Percentiles rank a stretch among this genome's conserved stretches.
Evolutionary conservation across 2,113 vertebrate genomes (phyloP).

Genomic region (Cervus canadensis): DNA sequence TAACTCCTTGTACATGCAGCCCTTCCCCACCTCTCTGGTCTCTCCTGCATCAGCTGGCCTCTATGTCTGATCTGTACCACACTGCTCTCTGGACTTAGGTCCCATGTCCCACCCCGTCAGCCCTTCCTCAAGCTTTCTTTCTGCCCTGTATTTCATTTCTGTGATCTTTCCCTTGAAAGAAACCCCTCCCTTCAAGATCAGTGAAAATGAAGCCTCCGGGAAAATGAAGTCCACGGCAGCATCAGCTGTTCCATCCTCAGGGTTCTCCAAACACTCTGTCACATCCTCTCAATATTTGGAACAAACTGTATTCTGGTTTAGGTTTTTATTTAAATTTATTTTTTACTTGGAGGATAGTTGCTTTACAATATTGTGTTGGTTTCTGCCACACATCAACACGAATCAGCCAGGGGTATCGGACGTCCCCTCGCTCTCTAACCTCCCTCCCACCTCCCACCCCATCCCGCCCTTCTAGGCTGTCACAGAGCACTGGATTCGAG

Average conservation of each 20-base stretch:
- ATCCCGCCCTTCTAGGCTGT: neutral
- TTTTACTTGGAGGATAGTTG: neutral
- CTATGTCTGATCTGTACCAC: accelerated
- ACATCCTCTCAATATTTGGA: neutral
- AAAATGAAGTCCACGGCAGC: neutral
- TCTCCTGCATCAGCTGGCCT: neutral
- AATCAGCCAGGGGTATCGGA: neutral
- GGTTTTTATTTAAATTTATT: neutral
- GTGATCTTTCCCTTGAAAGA: neutral
- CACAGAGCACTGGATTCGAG: neutral
- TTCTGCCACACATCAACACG: neutral
- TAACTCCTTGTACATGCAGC: too few species aligned
- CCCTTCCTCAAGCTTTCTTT: neutral
- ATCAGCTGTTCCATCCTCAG: neutral
- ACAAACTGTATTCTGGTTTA: neutral
- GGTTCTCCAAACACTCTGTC: neutral
- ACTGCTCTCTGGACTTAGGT: neutral
- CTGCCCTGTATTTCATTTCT: neutral
- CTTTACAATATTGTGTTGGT: neutral
- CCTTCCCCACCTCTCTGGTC: neutral
- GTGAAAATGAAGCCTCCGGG: neutral
- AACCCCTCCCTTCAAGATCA: neutral
- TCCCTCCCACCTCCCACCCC: neutral
- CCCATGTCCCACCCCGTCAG: neutral
- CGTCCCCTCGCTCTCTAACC: neutral